phyloP scores from a whole-genome alignment of 2,113 vertebrate genomes.

The Heterotis niloticus region DNA sequence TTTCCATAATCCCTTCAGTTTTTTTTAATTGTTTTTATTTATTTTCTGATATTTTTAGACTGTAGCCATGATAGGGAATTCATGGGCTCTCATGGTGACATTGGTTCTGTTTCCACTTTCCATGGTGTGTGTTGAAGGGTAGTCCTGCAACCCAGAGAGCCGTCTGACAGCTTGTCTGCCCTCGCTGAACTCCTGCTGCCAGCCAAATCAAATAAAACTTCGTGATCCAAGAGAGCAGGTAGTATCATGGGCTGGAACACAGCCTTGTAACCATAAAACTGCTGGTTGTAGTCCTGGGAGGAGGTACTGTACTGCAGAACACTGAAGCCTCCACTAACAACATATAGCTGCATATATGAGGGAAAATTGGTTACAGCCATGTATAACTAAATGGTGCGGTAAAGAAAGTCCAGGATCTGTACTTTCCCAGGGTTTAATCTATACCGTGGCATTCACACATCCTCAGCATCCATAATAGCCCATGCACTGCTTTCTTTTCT shows the following conservation, averaged over 20 bases:
- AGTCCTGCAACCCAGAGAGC: background rate
- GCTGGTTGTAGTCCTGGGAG: background rate
- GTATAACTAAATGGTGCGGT: background rate
- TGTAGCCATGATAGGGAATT: conserved; percentile 40
- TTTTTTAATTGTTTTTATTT: conserved; percentile 40
- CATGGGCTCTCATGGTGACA: conserved; percentile 24
- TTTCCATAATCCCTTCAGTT: conserved; percentile 42
- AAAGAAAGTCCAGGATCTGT: background rate
- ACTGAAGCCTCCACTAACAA: too few relatives aligned
- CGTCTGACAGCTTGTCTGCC: background rate
- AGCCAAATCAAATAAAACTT: background rate
- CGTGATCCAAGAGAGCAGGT: background rate
- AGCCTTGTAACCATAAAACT: background rate
- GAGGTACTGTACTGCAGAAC: too few relatives aligned
- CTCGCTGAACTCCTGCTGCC: background rate
- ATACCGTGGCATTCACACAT: too few relatives aligned
- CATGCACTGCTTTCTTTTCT: too few relatives aligned
- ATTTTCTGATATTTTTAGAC: conserved; percentile 40
- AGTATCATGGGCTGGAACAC: background rate
- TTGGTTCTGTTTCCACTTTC: conserved; percentile 15
- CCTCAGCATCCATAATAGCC: too few relatives aligned
- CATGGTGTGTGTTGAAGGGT: background rate
- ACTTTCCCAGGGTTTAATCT: too few relatives aligned
- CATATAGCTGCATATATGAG: too few relatives aligned
- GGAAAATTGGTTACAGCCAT: too few relatives aligned